A percentile compares a stretch with the other conserved stretches of the same genome.
phyloP scores from a whole-genome alignment of 2,113 vertebrate species.

The Tetraodon nigroviridis region DNA sequence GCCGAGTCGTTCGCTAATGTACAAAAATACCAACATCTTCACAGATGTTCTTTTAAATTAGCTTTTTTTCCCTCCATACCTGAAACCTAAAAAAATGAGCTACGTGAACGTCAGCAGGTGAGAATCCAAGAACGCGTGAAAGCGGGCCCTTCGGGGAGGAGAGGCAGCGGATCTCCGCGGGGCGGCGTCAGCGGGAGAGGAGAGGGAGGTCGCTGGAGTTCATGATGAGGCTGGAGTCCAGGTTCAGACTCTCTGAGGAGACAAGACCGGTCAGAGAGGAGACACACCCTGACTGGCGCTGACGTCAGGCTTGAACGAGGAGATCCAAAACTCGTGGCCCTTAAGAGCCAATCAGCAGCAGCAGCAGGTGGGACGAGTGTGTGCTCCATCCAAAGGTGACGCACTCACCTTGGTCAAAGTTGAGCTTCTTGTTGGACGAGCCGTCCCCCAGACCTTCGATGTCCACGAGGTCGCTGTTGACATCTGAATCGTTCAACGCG shows the following conservation, averaged over 20 bases:
- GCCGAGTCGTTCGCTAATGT: no score
- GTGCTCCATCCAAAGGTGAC: background rate
- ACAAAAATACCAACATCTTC: no score
- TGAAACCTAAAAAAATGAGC: background rate
- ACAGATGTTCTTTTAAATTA: no score
- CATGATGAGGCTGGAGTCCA: conserved; percentile 85
- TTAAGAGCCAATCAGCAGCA: background rate
- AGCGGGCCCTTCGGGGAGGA: background rate
- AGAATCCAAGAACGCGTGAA: background rate
- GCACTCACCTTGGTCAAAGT: conserved; percentile 85
- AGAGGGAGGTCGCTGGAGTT: conserved; percentile 81
- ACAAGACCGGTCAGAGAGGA: background rate
- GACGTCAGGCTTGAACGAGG: no score
- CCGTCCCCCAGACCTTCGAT: conserved; percentile 85
- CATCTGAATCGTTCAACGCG: conserved; percentile 86
- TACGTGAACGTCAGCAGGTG: background rate
- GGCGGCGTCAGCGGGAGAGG: conserved; percentile 69
- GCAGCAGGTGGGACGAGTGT: background rate
- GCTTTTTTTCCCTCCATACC: background rate
- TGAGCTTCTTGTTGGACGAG: conserved; percentile 84
- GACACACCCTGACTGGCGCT: no score
- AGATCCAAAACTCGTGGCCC: no score
- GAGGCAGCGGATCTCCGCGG: background rate
- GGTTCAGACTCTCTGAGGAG: conserved; percentile 83
- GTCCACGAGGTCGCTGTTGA: conserved; percentile 90